Evolutionary conservation across 1,140 invertebrate species (phyloP), one percentile per base, ranked within the genome.

Genomic region (Melitaea cinxia): DNA sequence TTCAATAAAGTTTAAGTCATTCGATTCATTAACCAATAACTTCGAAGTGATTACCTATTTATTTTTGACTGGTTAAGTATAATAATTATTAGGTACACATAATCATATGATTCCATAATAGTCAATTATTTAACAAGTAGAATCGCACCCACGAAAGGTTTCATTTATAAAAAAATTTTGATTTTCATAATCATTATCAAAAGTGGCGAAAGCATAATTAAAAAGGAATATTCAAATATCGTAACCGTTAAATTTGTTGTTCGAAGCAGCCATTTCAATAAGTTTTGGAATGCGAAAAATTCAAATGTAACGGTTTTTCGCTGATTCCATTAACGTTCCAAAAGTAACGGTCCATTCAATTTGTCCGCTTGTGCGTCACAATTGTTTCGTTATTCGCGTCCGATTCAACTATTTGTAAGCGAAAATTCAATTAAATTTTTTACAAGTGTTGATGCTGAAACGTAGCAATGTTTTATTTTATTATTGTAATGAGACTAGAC

Each of bases 241-340:
- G 1, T 33, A 49, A 47, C 24, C 23, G 45, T 33, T 57, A 52
- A 35, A 52, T 58, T 54, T 53, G 47, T 47, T 59, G 63, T 58
- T 53, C 55, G 52, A 61, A 52, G 58, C 23, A 67, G 57, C 65
- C 53, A 55, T 67, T 67, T 56, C 59, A 73, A 73, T 74, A 67
- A 67, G 50, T 68, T 65, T 24, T 58, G 62, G 56, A 75, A 70
- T 73, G 56, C 56, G 35, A 37, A 50, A 68, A 67, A 72, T 57
- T 59, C 59, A 53, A 68, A 65, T 68, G 54, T 66, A 65, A 72
- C 65, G 81, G 73, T 81, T 83, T 85, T 78, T 75, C 75, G 53
- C 61, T 80, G 75, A 71, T 78, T 83, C 79, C 75, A 83, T 85
- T 85, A 85, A 83, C 75, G 79, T 82, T 79, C 77, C 70, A 65